Conservation (phyloP, 2,888 invertebrate genomes). For the Erebia palarica region DNA sequence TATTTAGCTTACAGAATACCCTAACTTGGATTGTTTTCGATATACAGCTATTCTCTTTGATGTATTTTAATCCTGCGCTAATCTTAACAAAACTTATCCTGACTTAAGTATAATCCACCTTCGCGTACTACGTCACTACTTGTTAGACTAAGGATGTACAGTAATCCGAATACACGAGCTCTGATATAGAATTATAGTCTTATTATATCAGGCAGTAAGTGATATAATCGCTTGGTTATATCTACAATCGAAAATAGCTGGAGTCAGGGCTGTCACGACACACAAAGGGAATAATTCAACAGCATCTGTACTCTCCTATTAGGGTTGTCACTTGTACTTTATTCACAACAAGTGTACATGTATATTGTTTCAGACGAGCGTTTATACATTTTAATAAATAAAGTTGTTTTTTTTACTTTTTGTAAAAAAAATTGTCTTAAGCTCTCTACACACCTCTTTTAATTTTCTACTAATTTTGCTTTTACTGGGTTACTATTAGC, state of each 20-base stretch:
- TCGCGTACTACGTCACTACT: constrained; percentile 11
- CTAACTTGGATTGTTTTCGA: no score
- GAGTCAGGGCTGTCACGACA: constrained; percentile 9
- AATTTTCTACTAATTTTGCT: no score
- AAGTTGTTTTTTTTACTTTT: not conserved
- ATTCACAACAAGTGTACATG: not conserved
- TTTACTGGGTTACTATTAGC: no score
- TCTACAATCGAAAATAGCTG: not conserved
- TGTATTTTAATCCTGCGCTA: constrained; percentile 23
- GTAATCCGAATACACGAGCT: not conserved
- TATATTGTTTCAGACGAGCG: not conserved
- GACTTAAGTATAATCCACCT: constrained; percentile 26
- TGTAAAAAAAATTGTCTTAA: no score
- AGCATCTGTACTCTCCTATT: constrained; percentile 21
- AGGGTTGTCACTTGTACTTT: constrained; percentile 1
- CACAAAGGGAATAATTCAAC: constrained; percentile 38
- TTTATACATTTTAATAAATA: not conserved
- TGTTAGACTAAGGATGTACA: constrained; percentile 6
- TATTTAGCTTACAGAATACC: no score
- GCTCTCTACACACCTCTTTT: no score
- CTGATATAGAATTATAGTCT: not conserved
- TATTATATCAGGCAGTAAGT: not conserved
- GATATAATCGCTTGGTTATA: constrained; percentile 5
- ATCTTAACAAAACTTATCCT: constrained; percentile 28
- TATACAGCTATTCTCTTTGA: constrained; percentile 24